Conservation (phyloP, 2,113 vertebrate genomes). For the Promerops cafer region DNA sequence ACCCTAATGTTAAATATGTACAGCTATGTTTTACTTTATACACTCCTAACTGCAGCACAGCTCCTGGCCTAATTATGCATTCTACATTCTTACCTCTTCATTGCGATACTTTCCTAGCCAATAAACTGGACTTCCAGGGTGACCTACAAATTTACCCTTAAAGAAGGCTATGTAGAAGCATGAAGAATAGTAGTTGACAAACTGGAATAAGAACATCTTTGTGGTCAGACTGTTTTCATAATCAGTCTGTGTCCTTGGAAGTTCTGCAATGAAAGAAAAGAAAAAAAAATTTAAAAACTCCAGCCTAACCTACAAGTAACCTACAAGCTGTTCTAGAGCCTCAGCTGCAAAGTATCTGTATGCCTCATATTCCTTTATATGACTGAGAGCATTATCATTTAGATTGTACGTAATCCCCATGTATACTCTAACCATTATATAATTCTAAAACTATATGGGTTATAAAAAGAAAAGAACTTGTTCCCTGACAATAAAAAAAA, state of each 20-base stretch:
- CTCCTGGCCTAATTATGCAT: not conserved
- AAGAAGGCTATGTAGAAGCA: constrained; percentile 96
- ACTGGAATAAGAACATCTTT: constrained; percentile 97
- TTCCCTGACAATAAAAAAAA: not conserved
- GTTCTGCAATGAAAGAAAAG: constrained; percentile 71
- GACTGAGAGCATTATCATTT: constrained; percentile 28
- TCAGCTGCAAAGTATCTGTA: not conserved
- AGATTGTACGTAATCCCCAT: not conserved
- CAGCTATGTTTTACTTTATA: not conserved
- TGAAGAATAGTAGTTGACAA: constrained; percentile 95
- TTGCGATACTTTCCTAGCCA: constrained; percentile 86
- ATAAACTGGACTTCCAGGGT: constrained; percentile 85
- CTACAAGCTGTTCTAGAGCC: not conserved
- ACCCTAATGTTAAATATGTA: not conserved
- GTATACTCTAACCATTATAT: not conserved
- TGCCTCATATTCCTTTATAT: not conserved
- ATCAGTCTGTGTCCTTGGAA: constrained; percentile 88
- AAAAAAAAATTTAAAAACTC: not conserved
- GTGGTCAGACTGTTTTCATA: constrained; percentile 93
- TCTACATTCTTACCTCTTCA: constrained; percentile 80
- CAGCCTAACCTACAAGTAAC: not conserved
- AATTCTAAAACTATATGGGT: constrained; percentile 29
- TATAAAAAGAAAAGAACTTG: not conserved
- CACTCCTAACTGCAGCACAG: not conserved
- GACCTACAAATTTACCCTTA: constrained; percentile 89